Conservation (phyloP, 1,140 invertebrate species). For the Bombus balteatus region DNA sequence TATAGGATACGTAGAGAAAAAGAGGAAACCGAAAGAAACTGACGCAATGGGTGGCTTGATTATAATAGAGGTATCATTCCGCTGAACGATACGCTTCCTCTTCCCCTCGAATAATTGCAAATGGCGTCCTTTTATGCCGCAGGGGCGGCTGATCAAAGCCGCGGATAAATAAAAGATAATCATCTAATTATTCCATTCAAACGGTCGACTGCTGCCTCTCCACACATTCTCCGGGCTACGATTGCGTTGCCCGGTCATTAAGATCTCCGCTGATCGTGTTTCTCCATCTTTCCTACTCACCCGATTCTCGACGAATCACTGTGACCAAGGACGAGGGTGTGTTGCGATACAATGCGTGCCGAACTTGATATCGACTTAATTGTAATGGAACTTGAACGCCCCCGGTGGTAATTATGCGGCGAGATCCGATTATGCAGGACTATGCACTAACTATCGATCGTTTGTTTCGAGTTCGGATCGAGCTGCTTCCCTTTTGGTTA, state of each 20-base stretch:
- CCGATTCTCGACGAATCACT: slow-evolving; percentile 59
- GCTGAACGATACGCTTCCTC: slow-evolving; percentile 71
- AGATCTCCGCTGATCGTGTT: slow-evolving; percentile 64
- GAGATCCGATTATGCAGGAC: not conserved
- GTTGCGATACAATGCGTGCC: slow-evolving; percentile 37
- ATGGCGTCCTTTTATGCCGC: slow-evolving; percentile 75
- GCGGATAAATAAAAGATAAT: slow-evolving; percentile 79
- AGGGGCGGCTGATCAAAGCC: slow-evolving; percentile 76
- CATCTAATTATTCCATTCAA: slow-evolving; percentile 80
- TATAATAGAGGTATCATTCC: slow-evolving; percentile 82
- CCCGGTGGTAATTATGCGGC: slow-evolving; percentile 8
- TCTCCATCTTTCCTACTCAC: slow-evolving; percentile 50
- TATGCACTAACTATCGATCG: not conserved
- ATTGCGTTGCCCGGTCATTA: slow-evolving; percentile 67
- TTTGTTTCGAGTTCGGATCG: not conserved
- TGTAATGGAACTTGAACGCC: slow-evolving; percentile 29
- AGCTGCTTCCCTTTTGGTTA: not conserved
- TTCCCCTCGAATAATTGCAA: slow-evolving; percentile 78
- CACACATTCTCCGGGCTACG: slow-evolving; percentile 38
- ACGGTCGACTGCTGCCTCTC: slow-evolving; percentile 49
- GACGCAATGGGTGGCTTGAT: slow-evolving; percentile 81
- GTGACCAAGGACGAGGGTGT: slow-evolving; percentile 45
- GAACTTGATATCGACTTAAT: slow-evolving; percentile 31
- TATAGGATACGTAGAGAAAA: not conserved
- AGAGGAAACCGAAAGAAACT: slow-evolving; percentile 38